phyloP scores from a whole-genome alignment of 2,113 vertebrate genomes.

The Hassar affinis region DNA sequence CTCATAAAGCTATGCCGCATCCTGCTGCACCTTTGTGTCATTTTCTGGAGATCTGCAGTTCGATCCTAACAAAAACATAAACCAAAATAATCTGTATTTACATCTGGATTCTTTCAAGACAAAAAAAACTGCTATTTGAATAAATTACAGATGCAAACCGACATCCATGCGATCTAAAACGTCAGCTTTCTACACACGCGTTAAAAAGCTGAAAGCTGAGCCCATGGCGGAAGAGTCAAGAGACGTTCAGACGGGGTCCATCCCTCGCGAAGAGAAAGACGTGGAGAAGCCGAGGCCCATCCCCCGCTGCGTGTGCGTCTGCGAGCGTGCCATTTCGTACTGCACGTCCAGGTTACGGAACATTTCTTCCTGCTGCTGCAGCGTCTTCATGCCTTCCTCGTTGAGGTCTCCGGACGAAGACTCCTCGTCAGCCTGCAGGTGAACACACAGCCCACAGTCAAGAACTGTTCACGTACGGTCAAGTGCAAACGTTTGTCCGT shows the following conservation, averaged over 20 bases:
- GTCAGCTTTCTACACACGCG: conserved; percentile 86
- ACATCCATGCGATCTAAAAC: conserved; percentile 93
- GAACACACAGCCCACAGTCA: not conserved
- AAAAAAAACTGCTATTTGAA: conserved; percentile 73
- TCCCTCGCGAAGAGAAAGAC: conserved; percentile 92
- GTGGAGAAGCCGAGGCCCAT: conserved; percentile 98
- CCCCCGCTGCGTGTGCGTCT: conserved; percentile 96
- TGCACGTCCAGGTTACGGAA: conserved; percentile 96
- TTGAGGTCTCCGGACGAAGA: conserved; percentile 79
- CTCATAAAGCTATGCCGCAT: conserved; percentile 50
- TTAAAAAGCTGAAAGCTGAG: conserved; percentile 69
- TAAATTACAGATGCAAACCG: conserved; percentile 92
- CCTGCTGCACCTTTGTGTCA: conserved; percentile 54
- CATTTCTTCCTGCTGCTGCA: conserved; percentile 97
- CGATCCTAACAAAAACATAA: conserved; percentile 78
- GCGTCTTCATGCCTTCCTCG: conserved; percentile 89
- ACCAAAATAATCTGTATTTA: conserved; percentile 89
- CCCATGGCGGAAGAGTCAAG: conserved; percentile 57
- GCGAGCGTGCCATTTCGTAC: conserved; percentile 97
- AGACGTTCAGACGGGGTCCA: conserved; percentile 87
- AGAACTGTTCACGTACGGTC: not conserved
- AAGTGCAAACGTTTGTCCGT: not conserved
- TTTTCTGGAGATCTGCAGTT: conserved; percentile 73
- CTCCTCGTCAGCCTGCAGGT: conserved; percentile 83
- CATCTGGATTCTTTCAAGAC: conserved; percentile 70